phyloP scores from a whole-genome alignment of 2,888 invertebrate species.

The Tachystola acroxantha region DNA sequence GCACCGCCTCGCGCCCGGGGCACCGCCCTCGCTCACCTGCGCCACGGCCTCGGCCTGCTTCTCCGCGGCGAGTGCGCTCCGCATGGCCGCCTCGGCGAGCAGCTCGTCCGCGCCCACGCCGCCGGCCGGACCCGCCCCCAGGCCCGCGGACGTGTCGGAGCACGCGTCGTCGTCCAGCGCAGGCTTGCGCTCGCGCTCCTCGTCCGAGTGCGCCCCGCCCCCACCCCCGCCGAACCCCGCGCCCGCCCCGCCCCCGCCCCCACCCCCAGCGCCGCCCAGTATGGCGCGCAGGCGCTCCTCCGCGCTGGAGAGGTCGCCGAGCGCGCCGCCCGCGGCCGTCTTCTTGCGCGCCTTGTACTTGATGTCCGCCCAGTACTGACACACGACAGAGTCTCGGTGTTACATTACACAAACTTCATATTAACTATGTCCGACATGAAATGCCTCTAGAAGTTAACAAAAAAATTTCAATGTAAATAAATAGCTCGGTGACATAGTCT shows the following conservation, averaged over 20 bases:
- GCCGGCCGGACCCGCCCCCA: slow-evolving; percentile 24
- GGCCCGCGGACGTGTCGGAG: slow-evolving; percentile 41
- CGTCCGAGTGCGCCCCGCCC: slow-evolving; percentile 7
- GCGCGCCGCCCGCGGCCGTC: slow-evolving; percentile 31
- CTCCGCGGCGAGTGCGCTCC: slow-evolving; percentile 64
- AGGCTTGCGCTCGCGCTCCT: slow-evolving; percentile 37
- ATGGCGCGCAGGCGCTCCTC: slow-evolving; percentile 58
- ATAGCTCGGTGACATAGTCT: no score
- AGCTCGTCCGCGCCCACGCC: slow-evolving; percentile 49
- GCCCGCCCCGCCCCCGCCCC: slow-evolving; percentile 14
- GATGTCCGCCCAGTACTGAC: slow-evolving; percentile 68
- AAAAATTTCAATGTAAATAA: no score
- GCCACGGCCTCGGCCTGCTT: slow-evolving; percentile 63
- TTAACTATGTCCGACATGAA: neutral
- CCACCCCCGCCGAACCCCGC: neutral
- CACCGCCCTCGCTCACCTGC: slow-evolving; percentile 19
- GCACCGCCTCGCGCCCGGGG: no score
- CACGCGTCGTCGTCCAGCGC: slow-evolving; percentile 54
- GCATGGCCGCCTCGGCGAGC: slow-evolving; percentile 68
- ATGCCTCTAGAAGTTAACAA: neutral
- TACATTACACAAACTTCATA: neutral
- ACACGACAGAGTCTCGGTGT: slow-evolving; percentile 1
- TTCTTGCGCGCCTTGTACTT: slow-evolving; percentile 68
- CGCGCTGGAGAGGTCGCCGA: slow-evolving; percentile 55
- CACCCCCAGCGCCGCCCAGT: slow-evolving; percentile 21